Evolutionary conservation across 2,888 invertebrate species (phyloP).

Genomic region (Drosophila colorata): DNA sequence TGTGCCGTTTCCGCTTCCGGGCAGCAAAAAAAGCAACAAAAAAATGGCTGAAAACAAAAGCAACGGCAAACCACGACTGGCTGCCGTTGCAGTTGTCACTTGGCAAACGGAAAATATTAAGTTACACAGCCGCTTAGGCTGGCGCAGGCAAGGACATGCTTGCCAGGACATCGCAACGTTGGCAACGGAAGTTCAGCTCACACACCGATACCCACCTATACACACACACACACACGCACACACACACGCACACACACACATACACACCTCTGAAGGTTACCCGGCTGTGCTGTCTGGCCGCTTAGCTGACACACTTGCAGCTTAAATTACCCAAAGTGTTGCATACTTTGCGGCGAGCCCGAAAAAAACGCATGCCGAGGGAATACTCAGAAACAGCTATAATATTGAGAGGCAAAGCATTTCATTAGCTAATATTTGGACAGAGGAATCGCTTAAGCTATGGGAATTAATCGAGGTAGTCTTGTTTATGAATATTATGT

Average conservation of each 20-base stretch:
- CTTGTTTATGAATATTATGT: neutral
- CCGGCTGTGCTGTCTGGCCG: conserved; percentile 36
- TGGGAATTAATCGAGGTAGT: neutral
- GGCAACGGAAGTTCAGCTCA: conserved; percentile 55
- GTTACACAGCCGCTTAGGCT: conserved; percentile 49
- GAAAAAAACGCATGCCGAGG: neutral
- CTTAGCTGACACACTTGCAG: conserved; percentile 37
- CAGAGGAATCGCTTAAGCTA: neutral
- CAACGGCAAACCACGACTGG: conserved; percentile 36
- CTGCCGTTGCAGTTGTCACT: conserved; percentile 47
- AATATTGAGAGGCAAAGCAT: conserved; percentile 3
- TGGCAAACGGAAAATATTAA: conserved; percentile 71
- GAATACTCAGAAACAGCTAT: neutral
- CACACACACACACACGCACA: neutral
- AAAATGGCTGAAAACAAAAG: conserved; percentile 46
- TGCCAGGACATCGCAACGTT: conserved; percentile 37
- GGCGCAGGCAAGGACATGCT: conserved; percentile 45
- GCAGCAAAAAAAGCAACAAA: conserved; percentile 8
- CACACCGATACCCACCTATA: conserved; percentile 23
- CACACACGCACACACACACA: neutral
- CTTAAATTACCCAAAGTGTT: conserved; percentile 44
- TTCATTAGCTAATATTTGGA: neutral
- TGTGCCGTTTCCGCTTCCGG: conserved; percentile 65
- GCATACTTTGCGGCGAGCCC: conserved; percentile 28
- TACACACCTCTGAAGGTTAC: conserved; percentile 43